Evolutionary conservation across 2,797 vertebrate species (phyloP).

Genomic region (Fratercula arctica): DNA sequence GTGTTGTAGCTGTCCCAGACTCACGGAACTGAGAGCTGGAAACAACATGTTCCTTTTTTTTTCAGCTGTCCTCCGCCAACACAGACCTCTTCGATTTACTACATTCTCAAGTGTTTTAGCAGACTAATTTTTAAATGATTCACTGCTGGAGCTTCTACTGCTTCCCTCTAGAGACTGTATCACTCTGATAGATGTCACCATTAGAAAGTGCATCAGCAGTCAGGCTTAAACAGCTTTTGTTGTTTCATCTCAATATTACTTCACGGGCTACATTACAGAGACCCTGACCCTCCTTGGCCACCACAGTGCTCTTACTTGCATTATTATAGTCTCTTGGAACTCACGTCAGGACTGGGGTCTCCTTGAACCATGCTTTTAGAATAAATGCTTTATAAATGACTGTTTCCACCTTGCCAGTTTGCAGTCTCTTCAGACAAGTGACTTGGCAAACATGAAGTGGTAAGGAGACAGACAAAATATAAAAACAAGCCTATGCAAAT

Average conservation of each 20-base stretch:
- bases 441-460: neutral
- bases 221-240: neutral
- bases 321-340: neutral
- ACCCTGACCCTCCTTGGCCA: neutral
- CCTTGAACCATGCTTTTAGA: neutral
- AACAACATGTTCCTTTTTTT: neutral
- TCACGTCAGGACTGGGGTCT: neutral
- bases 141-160: neutral
- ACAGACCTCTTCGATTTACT: neutral
- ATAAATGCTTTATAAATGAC: neutral
- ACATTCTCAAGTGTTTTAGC: neutral
- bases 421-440: neutral
- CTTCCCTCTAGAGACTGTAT: neutral
- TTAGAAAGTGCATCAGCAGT: neutral
- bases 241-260: neutral
- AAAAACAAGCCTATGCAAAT: neutral
- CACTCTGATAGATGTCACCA: neutral
- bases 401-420: neutral
- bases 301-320: neutral
- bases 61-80: neutral
- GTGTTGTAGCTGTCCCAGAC: neutral
- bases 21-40: neutral
- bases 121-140: conserved; percentile 17
- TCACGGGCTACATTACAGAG: neutral
- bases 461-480: neutral